Base-by-base conservation (phyloP, 2,113 vertebrate species). In the Eclectus roratus region DNA sequence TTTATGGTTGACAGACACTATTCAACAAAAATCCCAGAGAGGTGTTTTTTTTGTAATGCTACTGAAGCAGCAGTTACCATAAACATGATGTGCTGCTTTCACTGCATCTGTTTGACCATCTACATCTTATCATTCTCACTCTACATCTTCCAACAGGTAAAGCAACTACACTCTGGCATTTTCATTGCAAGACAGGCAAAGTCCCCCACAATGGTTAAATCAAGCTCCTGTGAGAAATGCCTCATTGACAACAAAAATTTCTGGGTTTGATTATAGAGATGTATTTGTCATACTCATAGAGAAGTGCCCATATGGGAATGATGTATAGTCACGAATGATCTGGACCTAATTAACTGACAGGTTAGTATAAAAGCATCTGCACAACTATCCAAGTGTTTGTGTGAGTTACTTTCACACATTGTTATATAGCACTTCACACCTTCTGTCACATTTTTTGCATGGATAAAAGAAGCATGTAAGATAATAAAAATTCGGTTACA, bases 261-360 rank as follows among this genome's bases (percentile, higher is more conserved):
- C 90, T 86, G 91, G 53, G 19, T 92, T 96, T 89, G 25, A 81
- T 96, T 94, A 94, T 7, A 8, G 27, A 89, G 81, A 80, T 76
- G 87, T 74, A 92, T 92, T 69, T 89, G 66, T 80, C 0, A 0
- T 65, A 25, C 41, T 79, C 17, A 60, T 3, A 28, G 41, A 88
- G 31, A 92, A 93, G 33, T 50, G 63, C 87, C 93, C 88, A 94
- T 92, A 43, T 39, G 86, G 76, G 55, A 91, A 80, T 9, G 19
- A 91, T 97, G 70, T 92, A 74, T 80, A 61, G 49, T 78, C 65
- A 65, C 37, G 43, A 95, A 92, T 73, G 58, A 72, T 65, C 74
- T 74, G 76, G 64, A 92, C 49, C 92, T 81, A 86, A 89, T 24
- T 65, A 69, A 43, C 43, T 74, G 47, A 76, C 46, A 70, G 23